phyloP scores from a whole-genome alignment of 2,888 invertebrate species.

The Tupiocoris notatus region DNA sequence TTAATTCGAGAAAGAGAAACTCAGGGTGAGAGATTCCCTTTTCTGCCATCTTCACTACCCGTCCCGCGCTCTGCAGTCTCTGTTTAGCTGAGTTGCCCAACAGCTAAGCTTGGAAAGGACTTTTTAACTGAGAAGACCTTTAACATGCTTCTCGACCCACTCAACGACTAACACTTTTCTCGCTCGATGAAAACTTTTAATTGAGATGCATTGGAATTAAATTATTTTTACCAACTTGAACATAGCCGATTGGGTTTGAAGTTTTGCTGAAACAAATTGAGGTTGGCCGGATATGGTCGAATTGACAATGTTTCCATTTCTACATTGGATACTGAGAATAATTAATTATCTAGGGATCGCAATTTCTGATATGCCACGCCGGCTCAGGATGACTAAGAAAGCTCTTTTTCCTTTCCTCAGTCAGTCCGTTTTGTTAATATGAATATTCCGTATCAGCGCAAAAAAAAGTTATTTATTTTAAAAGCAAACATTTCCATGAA shows the following conservation, averaged over 20 bases:
- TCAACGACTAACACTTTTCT: background rate
- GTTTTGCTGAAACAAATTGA: background rate
- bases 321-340: no score
- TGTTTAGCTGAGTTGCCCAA: background rate
- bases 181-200: background rate
- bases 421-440: no score
- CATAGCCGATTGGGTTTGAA: no score
- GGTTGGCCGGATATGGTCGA: background rate
- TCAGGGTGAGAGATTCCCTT: background rate
- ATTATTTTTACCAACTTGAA: background rate
- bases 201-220: background rate
- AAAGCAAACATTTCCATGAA: no score
- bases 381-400: no score
- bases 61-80: background rate
- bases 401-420: no score
- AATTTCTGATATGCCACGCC: no score
- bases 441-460: no score
- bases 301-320: no score
- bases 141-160: background rate
- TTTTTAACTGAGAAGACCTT: background rate
- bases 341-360: no score
- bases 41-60: background rate
- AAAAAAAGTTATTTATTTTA: no score
- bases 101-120: background rate
- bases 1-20: background rate